Conservation (phyloP, 2,113 vertebrate species). For the Dermatemys mawii region DNA sequence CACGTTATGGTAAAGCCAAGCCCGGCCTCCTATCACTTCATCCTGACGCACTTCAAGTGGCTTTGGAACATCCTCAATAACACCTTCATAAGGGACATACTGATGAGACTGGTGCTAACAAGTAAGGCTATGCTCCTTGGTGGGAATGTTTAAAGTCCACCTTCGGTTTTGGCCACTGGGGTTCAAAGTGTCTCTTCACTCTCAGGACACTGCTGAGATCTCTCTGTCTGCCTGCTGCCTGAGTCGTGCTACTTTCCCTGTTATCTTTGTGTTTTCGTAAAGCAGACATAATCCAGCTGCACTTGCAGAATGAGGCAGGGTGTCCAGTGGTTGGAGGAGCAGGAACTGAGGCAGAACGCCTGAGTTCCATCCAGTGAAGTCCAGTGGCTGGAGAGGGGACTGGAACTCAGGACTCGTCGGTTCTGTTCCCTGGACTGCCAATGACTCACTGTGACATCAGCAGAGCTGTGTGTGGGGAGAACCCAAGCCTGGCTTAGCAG, state of each 20-base stretch:
- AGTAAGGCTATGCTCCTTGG: constrained; percentile 58
- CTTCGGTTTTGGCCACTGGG: neutral
- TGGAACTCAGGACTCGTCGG: neutral
- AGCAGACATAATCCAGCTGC: neutral
- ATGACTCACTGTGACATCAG: neutral
- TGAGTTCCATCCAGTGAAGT: rapidly evolving
- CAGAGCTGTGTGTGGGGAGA: neutral
- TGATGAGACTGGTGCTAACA: constrained; percentile 91
- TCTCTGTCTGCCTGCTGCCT: neutral
- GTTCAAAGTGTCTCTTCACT: neutral
- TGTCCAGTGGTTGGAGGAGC: neutral
- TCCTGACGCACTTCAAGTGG: constrained; percentile 90
- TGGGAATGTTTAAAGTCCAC: neutral
- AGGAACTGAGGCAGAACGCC: rapidly evolving
- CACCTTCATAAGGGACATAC: constrained; percentile 82
- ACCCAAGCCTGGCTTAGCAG: neutral
- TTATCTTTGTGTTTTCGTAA: neutral
- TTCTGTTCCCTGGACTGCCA: neutral
- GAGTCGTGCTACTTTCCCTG: neutral
- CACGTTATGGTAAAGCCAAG: constrained; percentile 82
- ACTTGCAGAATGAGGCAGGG: neutral
- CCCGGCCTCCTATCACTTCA: constrained; percentile 81
- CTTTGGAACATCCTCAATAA: constrained; percentile 91
- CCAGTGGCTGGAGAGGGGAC: neutral
- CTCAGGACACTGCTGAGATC: neutral